phyloP scores from a whole-genome alignment of 2,797 vertebrate species.

The Kryptolebias ocellatus region DNA sequence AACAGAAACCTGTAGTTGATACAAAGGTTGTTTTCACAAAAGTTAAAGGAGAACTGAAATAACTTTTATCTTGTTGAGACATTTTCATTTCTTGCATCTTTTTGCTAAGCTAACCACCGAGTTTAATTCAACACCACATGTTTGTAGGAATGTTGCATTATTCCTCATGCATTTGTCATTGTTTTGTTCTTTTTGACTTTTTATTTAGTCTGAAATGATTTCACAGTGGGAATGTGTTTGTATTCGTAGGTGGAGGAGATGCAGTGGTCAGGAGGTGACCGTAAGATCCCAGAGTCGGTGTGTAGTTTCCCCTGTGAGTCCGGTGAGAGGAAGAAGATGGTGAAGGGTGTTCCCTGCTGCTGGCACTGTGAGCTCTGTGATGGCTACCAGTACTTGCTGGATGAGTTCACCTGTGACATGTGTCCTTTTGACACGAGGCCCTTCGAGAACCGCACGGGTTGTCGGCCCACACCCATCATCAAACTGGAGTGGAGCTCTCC shows the following conservation, averaged over 20 bases:
- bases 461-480: constrained; percentile 87
- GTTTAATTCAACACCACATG: too few relatives aligned
- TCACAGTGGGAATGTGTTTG: constrained; percentile 21
- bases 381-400: constrained; percentile 93
- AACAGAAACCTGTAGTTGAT: not conserved
- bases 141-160: too few relatives aligned
- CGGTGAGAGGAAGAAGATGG: constrained; percentile 92
- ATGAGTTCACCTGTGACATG: constrained; percentile 86
- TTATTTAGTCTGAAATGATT: too few relatives aligned
- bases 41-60: too few relatives aligned
- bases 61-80: too few relatives aligned
- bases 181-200: too few relatives aligned
- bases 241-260: constrained; percentile 81
- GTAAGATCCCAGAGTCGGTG: constrained; percentile 81
- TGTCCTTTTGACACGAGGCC: constrained; percentile 89
- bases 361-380: constrained; percentile 98
- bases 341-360: constrained; percentile 97
- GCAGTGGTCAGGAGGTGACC: constrained; percentile 84
- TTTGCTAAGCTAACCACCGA: not conserved
- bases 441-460: constrained; percentile 85
- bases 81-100: not conserved
- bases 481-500: constrained; percentile 91
- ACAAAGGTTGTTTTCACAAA: too few relatives aligned
- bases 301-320: constrained; percentile 90
- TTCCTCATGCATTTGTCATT: not conserved